These are phyloP conservation scores for Bos indicus DNA, from an alignment of 2,113 vertebrate genomes.

Conservation along the genomic window DNA sequence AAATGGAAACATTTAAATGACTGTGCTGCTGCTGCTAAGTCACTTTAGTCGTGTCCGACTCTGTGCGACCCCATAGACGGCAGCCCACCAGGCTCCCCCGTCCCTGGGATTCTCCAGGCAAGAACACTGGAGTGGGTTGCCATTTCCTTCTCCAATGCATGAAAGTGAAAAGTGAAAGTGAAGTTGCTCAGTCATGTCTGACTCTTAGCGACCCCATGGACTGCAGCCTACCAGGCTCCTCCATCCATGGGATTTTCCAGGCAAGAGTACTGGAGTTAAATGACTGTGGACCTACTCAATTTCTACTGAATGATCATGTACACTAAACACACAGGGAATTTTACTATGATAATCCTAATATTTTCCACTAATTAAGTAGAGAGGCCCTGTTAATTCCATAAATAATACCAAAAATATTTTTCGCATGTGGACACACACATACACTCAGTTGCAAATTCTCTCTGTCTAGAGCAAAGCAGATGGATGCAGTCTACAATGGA, in stretches of 20 bases:
- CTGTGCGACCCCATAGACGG: too few species aligned
- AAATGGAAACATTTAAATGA: background rate
- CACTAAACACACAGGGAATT: background rate
- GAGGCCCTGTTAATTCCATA: background rate
- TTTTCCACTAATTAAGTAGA: background rate
- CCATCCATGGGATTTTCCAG: too few species aligned
- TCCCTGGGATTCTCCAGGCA: too few species aligned
- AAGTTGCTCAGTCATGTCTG: too few species aligned
- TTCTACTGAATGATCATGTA: background rate
- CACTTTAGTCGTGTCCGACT: too few species aligned
- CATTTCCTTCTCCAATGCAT: too few species aligned
- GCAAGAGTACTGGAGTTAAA: background rate
- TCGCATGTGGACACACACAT: background rate
- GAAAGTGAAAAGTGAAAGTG: too few species aligned
- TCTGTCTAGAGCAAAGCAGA: background rate
- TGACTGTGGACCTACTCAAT: background rate
- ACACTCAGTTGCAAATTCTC: background rate
- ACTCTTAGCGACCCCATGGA: too few species aligned
- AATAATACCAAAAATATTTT: background rate
- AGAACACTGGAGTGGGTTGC: too few species aligned
- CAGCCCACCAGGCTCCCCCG: too few species aligned
- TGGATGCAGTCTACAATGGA: background rate
- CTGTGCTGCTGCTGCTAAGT: too few species aligned
- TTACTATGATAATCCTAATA: background rate
- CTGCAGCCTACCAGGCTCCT: too few species aligned